Evolutionary conservation across 2,888 invertebrate genomes (phyloP).

Genomic region (Drosophila greeni): DNA sequence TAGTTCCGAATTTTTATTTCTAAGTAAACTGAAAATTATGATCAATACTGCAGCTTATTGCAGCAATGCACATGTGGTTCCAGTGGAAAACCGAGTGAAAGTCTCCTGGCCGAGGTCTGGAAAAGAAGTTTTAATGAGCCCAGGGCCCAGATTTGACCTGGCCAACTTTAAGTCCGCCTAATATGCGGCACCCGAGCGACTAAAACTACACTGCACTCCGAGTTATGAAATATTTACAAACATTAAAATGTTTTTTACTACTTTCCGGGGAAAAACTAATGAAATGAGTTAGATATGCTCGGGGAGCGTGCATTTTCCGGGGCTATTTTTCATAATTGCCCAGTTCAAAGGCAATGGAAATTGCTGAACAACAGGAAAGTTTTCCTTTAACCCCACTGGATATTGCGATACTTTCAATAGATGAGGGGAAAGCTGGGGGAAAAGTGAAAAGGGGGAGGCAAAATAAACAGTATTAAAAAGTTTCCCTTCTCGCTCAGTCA

Average conservation of each 20-base stretch:
- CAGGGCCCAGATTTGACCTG: constrained; percentile 26
- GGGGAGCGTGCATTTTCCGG: constrained; percentile 50
- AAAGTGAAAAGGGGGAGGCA: not conserved
- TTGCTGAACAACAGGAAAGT: constrained; percentile 39
- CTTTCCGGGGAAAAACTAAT: constrained; percentile 56
- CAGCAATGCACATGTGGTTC: constrained; percentile 1
- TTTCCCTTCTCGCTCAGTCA: constrained; percentile 43
- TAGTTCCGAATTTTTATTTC: not conserved
- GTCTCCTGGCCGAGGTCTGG: constrained; percentile 22
- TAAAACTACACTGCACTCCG: constrained; percentile 11
- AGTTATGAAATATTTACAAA: constrained; percentile 64
- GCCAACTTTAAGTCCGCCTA: constrained; percentile 37
- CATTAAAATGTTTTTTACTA: constrained; percentile 72
- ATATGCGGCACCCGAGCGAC: constrained; percentile 23
- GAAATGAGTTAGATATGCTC: constrained; percentile 72
- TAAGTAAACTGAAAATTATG: constrained; percentile 1
- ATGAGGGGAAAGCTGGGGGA: not conserved
- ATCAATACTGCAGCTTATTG: constrained; percentile 10
- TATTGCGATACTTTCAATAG: constrained; percentile 57
- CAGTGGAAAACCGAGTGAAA: constrained; percentile 18
- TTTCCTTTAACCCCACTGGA: constrained; percentile 47
- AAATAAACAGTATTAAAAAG: constrained; percentile 69
- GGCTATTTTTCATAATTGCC: constrained; percentile 46
- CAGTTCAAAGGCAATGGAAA: constrained; percentile 56
- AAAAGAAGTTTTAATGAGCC: constrained; percentile 66